phyloP scores from a whole-genome alignment of 2,888 invertebrate genomes.

The Hylaea fasciaria region DNA sequence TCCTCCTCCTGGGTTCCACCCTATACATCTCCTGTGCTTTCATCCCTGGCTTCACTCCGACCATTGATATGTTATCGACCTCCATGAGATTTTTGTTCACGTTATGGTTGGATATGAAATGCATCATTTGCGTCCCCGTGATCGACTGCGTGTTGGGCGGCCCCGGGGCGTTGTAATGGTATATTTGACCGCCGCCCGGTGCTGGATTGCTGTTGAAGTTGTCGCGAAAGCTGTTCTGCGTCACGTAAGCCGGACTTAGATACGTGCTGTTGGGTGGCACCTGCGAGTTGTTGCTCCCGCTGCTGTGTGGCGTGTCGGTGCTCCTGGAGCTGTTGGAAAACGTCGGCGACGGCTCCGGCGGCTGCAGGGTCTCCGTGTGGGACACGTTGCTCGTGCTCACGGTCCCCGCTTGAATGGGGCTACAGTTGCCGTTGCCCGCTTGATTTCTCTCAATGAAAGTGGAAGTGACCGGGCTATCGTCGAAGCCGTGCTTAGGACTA shows the following conservation, averaged over 20 bases:
- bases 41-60: conserved; percentile 71
- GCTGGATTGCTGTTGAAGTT: conserved; percentile 71
- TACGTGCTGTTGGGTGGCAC: conserved; percentile 69
- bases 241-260: conserved; percentile 82
- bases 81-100: conserved; percentile 82
- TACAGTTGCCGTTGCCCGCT: conserved; percentile 86
- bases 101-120: conserved; percentile 81
- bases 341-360: conserved; percentile 86
- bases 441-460: conserved; percentile 86
- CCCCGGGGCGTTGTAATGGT: conserved; percentile 73
- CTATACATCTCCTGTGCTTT: conserved; percentile 66
- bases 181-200: conserved; percentile 61
- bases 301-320: conserved; percentile 79
- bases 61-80: conserved; percentile 82
- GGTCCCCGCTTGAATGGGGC: conserved; percentile 93
- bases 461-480: conserved; percentile 88
- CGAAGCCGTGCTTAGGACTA: conserved; percentile 82
- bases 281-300: conserved; percentile 65
- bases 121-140: conserved; percentile 78
- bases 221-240: conserved; percentile 67
- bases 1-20: conserved; percentile 61
- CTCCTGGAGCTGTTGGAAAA: conserved; percentile 82
- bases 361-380: conserved; percentile 83
- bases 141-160: conserved; percentile 65
- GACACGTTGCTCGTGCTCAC: conserved; percentile 93